Conservation (phyloP, 2,797 vertebrate species). For the Uromys caudimaculatus region DNA sequence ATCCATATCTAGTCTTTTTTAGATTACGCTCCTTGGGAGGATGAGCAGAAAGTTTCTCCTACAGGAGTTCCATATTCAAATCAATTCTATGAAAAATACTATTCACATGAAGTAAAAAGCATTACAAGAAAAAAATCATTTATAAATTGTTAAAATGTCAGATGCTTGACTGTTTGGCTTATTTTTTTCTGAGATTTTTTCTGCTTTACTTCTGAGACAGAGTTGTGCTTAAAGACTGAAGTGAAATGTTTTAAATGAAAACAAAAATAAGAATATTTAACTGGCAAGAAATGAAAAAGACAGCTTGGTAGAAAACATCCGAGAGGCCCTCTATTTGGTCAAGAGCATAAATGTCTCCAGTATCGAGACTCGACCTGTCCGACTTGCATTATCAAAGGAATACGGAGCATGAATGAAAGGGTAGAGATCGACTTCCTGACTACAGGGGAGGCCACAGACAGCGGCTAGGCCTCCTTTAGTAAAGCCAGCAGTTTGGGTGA, state of each 20-base stretch:
- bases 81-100: slow-evolving; percentile 7
- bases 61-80: slow-evolving; percentile 29
- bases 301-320: slow-evolving; percentile 3
- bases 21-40: not conserved
- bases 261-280: not conserved
- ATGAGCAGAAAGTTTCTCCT: slow-evolving; percentile 17
- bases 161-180: slow-evolving; percentile 7
- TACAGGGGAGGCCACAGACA: not conserved
- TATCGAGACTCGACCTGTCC: not conserved
- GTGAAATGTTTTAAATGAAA: slow-evolving; percentile 40
- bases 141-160: slow-evolving; percentile 42
- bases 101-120: slow-evolving; percentile 14
- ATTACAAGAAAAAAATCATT: slow-evolving; percentile 56
- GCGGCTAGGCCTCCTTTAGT: not conserved
- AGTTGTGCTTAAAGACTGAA: slow-evolving; percentile 28
- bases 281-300: slow-evolving; percentile 39
- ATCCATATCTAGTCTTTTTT: slow-evolving; percentile 4
- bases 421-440: not conserved
- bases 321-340: not conserved
- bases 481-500: not conserved
- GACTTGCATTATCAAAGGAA: not conserved
- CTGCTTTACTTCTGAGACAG: slow-evolving; percentile 40
- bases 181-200: not conserved
- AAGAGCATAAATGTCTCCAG: not conserved
- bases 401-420: not conserved